phyloP scores from a whole-genome alignment of 2,888 invertebrate species.

The Hipparchia sbordonii region DNA sequence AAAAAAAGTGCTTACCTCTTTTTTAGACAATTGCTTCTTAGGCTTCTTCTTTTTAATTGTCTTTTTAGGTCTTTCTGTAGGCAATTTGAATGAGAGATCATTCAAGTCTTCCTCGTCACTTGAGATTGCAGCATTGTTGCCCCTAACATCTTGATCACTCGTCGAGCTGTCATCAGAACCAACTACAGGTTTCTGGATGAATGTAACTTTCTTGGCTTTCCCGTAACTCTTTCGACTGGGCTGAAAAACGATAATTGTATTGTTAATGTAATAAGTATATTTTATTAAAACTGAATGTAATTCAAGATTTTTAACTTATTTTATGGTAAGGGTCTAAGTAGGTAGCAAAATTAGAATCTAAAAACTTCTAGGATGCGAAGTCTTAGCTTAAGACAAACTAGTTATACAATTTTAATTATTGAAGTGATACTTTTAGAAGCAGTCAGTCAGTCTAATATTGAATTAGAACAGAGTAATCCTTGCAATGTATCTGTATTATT shows the following conservation, averaged over 20 bases:
- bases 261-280: neutral
- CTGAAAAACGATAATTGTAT: slow-evolving; percentile 51
- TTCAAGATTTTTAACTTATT: too few relatives aligned
- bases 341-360: too few relatives aligned
- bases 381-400: too few relatives aligned
- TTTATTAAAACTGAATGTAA: neutral
- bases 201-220: slow-evolving; percentile 69
- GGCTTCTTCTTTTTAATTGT: slow-evolving; percentile 57
- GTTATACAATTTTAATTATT: too few relatives aligned
- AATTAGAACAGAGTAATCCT: too few relatives aligned
- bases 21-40: slow-evolving; percentile 61
- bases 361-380: too few relatives aligned
- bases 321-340: too few relatives aligned
- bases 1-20: slow-evolving; percentile 59
- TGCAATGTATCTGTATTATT: too few relatives aligned
- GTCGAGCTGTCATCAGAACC: slow-evolving; percentile 47
- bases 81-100: slow-evolving; percentile 67
- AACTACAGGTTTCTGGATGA: slow-evolving; percentile 52
- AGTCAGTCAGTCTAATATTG: too few relatives aligned
- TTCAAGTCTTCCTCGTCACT: slow-evolving; percentile 63
- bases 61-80: slow-evolving; percentile 57
- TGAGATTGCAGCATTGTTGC: slow-evolving; percentile 37
- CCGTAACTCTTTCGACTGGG: slow-evolving; percentile 70
- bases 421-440: too few relatives aligned
- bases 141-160: slow-evolving; percentile 34